Conservation (phyloP, 2,797 vertebrate species). For the Limnodromus scolopaceus region DNA sequence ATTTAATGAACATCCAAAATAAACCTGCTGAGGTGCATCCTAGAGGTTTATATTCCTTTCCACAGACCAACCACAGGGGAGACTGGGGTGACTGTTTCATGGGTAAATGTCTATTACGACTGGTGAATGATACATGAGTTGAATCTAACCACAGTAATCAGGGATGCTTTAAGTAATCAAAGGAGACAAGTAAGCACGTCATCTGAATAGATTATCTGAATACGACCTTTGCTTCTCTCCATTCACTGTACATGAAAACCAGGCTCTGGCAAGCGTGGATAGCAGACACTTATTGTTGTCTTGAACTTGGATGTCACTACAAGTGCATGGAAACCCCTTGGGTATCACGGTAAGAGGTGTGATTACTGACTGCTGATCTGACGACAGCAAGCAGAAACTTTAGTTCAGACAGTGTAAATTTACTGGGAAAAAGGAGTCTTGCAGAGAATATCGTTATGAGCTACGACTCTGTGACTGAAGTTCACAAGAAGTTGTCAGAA, state of each 20-base stretch:
- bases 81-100: neutral
- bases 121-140: neutral
- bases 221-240: neutral
- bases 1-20: neutral
- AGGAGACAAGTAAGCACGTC: accelerated
- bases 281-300: neutral
- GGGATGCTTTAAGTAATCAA: neutral
- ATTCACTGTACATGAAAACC: accelerated
- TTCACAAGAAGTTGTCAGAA: neutral
- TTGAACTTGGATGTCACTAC: neutral
- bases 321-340: neutral
- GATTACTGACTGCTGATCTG: neutral
- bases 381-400: neutral
- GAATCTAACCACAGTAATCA: neutral
- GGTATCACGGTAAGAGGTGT: neutral
- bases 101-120: accelerated
- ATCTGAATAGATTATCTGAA: neutral
- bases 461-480: neutral
- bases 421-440: no score
- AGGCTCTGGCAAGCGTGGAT: neutral
- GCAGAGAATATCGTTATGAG: neutral
- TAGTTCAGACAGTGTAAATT: no score
- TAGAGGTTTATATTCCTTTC: neutral
- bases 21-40: neutral
- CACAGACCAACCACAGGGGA: neutral